Evolutionary conservation across 2,797 vertebrate species (phyloP).

Genomic region (Adelosebastes latens): DNA sequence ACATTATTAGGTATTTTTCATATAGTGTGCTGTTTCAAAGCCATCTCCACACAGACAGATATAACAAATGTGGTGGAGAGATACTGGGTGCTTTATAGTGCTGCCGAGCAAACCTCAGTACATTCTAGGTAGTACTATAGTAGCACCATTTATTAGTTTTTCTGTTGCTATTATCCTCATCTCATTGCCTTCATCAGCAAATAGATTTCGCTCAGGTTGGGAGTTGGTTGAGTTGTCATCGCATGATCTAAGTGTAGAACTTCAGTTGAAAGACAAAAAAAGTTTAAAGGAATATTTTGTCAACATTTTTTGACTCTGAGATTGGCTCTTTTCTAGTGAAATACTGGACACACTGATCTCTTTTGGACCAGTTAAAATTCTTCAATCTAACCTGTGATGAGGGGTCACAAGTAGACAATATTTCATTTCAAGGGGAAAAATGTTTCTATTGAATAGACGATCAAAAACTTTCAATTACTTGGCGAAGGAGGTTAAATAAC

Average conservation of each 20-base stretch:
- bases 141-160: not conserved
- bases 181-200: not conserved
- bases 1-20: not conserved
- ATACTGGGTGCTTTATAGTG: not conserved
- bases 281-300: not conserved
- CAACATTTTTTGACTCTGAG: no score
- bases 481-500: rapidly evolving
- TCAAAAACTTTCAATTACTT: no score
- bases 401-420: no score
- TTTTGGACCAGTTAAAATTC: not conserved
- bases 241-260: not conserved
- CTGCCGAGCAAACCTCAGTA: not conserved
- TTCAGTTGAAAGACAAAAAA: not conserved
- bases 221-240: not conserved
- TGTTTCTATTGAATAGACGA: no score
- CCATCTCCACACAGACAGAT: not conserved
- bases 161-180: not conserved
- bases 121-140: not conserved
- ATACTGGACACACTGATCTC: not conserved
- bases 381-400: not conserved
- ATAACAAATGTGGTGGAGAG: not conserved
- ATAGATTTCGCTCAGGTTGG: not conserved
- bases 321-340: not conserved
- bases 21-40: not conserved
- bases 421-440: no score